Percentiles rank a stretch among this genome's conserved stretches.
These are phyloP conservation scores for Amblyjoppa fuscipennis DNA, from an alignment of 2,888 invertebrate genomes.

Conservation along the genomic window DNA sequence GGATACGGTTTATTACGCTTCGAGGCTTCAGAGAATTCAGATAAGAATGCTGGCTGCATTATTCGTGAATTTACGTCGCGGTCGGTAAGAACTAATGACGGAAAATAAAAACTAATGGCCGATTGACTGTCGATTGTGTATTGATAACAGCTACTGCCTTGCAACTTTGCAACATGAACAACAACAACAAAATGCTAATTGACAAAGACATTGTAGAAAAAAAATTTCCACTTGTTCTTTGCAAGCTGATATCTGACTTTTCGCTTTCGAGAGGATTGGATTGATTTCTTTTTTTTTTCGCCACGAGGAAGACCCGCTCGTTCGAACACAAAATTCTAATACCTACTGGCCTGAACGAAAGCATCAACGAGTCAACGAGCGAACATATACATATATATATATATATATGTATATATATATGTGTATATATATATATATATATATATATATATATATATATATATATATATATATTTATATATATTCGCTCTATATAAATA, in stretches of 20 bases:
- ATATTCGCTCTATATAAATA: too few relatives aligned
- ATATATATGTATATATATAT: not conserved
- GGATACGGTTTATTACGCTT: conserved; percentile 3
- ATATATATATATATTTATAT: not conserved
- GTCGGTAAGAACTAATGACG: not conserved
- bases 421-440: not conserved
- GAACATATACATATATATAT: conserved; percentile 33
- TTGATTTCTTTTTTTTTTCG: conserved; percentile 1
- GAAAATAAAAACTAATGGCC: not conserved
- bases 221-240: not conserved
- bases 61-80: not conserved
- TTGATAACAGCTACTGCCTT: not conserved
- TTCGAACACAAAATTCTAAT: conserved; percentile 14
- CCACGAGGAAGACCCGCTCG: conserved; percentile 29
- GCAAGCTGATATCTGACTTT: not conserved
- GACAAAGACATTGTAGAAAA: not conserved
- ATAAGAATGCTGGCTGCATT: conserved; percentile 5
- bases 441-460: too few relatives aligned
- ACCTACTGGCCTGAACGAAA: conserved; percentile 20
- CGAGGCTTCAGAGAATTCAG: not conserved
- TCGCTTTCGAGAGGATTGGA: not conserved
- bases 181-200: not conserved
- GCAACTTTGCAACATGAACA: not conserved
- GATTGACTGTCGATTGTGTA: not conserved
- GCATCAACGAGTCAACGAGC: conserved; percentile 34